These are phyloP conservation scores for Nemotelus nigrinus DNA, from an alignment of 2,888 invertebrate species.

Conservation along the genomic window DNA sequence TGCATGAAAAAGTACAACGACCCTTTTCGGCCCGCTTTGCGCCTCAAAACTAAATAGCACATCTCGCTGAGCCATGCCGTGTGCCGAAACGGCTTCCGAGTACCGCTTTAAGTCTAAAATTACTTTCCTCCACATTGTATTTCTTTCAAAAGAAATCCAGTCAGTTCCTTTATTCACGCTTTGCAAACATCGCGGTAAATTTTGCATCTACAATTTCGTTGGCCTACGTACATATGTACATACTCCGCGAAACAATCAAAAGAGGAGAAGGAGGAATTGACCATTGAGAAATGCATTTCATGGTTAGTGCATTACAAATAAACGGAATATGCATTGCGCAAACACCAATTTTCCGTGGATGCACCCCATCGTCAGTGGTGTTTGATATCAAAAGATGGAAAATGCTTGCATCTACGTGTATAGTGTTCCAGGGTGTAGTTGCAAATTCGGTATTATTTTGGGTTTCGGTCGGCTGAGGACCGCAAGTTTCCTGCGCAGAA, in stretches of 20 bases:
- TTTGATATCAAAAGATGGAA: too few species aligned
- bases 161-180: background rate
- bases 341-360: too few species aligned
- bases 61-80: slow-evolving; percentile 3
- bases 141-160: background rate
- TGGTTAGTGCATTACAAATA: background rate
- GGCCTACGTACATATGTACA: background rate
- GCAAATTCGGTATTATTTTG: too few species aligned
- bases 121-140: slow-evolving; percentile 2
- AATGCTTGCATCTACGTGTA: too few species aligned
- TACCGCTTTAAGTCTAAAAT: background rate
- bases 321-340: too few species aligned
- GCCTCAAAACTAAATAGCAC: too few species aligned
- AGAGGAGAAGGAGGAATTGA: background rate
- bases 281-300: slow-evolving; percentile 19
- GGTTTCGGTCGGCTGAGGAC: background rate
- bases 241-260: background rate
- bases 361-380: too few species aligned
- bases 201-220: too few species aligned
- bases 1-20: slow-evolving; percentile 21
- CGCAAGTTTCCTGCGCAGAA: background rate
- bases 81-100: slow-evolving; percentile 5
- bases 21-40: background rate
- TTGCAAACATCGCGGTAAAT: background rate
- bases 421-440: too few species aligned